Base-by-base conservation (phyloP, 2,888 invertebrate species). In the Lycia hirtaria region DNA sequence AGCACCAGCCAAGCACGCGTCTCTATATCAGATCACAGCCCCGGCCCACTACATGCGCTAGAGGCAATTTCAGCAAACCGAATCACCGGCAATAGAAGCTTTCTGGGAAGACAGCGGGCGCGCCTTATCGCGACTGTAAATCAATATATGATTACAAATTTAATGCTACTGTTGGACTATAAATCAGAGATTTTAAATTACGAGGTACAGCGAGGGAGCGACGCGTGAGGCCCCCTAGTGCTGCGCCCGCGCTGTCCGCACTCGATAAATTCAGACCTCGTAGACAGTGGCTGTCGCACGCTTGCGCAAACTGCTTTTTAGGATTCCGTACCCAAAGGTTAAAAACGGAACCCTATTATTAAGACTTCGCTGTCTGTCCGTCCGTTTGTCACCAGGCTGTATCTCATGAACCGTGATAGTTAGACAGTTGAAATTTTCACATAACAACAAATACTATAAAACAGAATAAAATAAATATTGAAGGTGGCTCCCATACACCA, bases 141-240 rank as follows among this genome's bases (percentile, higher is more conserved):
- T 92, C 91, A 91, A 91, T 91, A 91, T 90, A 89, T 90, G 90
- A 92, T 91, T 91, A 92, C 91, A 92, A 91, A 91, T 92, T 91
- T 92, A 91, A 91, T 91, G 91, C 91, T 91, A 92, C 91, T 86
- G 91, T 91, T 90, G 87, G 79, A 79, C 85, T 85, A 88, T 92
- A 92, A 92, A 92, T 92, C 91, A 88, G 85, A 72, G 78, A 87
- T 89, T 90, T 89, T 88, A 89, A 91, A 89, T 91, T 88, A 91
- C 89, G 91, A 88, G 80, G 80, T 88, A 88, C 89, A 83, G 85
- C 81, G 80, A 82, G 80, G 87, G 80, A 83, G 79, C 85, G 76
- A 87, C 88, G 90, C 90, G 90, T 88, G 89, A 87, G 90, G 85
- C 88, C 90, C 88, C 89, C 89, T 90, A 89, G 90, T 89, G 90